Evolutionary conservation across 2,888 invertebrate species (phyloP), one percentile per base, ranked within the genome.

Genomic region (Diploptera punctata): DNA sequence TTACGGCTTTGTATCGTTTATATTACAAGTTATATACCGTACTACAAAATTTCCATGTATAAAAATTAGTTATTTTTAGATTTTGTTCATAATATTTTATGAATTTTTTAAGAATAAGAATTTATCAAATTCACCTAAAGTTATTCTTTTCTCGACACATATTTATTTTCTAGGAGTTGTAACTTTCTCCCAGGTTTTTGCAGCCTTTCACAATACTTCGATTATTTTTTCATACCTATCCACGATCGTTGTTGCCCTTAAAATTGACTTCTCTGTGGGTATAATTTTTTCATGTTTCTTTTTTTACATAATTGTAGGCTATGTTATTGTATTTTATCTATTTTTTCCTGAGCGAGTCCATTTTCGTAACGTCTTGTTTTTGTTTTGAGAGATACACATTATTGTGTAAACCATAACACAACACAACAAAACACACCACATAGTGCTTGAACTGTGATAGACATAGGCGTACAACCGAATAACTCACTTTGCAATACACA

Each of bases 381-480:
- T 61, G 10, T 24, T 61, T 61, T 24, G 16, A 60, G 31, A 10
- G 21, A 60, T n/a, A 52, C 21, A n/a, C 24, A 16, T 19, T 60
- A 3, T 60, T 29, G 5, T 60, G 24, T 16, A 60, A 26, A n/a
- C 24, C 60, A 60, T n/a, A 60, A 60, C 60, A 60, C 54, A 9
- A 19, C 54, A 52, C 54, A 19, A 19, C 21, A 5, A 9, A 21
- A 5, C 7, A 13, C 38, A 13, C n/a, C n/a, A n/a, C n/a, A n/a
- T n/a, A n/a, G n/a, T n/a, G n/a, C n/a, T n/a, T n/a, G n/a, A n/a
- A n/a, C 38, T 38, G 5, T 5, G 13, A 38, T 9, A 9, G 38
- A 9, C 38, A 13, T 13, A 13, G 13, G 38, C 5, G 13, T 38
- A 13, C 38, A 38, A 38, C 38, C 13, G 38, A 9, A 38, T 13